Evolutionary conservation across 1,140 invertebrate species (phyloP), one percentile per base, ranked within the genome.

Genomic region (Steinernema feltiae): DNA sequence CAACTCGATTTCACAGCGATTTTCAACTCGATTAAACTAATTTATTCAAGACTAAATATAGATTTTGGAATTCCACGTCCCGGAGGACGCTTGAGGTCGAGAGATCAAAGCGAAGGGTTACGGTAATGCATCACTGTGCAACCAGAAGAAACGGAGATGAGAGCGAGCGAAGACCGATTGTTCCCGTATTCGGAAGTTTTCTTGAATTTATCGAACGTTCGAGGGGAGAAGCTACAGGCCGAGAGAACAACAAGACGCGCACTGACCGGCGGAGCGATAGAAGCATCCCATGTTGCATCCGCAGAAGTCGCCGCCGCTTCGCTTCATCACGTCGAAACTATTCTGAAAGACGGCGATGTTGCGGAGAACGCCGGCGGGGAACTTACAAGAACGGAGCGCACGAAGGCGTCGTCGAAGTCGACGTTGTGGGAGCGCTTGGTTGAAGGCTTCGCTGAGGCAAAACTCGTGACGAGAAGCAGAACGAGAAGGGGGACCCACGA

Each of bases 221-320:
- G 35, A 72, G 71, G 24, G 30, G 21, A 27, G 21, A 27, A 31
- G 53, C 70, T 71, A 84, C n/a, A 84, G 77, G 17, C 82, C 82
- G 24, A 84, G 72, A 21, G 82, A 75, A 70, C 82, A 84, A 71
- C 82, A 84, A 48, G 79, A 80, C 63, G 82, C 80, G 73, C 82
- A 84, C 69, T 82, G 78, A 30, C 78, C 71, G 1, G 76, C 76
- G 1, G 82, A 83, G 32, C 73, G 76, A 71, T 83, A 84, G 76
- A 84, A 84, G 41, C 82, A 84, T 17, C 82, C 82, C 74, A 84
- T 82, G 72, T 84, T 84, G 70, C 82, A 84, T 2, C 82, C 82
- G 77, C 82, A 84, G 63, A 78, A 83, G 71, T 83, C 82, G n/a
- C 78, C 75, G 48, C 78, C 75, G 35, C 78, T 79, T 12, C 82